Percentiles rank a stretch among this genome's conserved stretches.
Conservation (phyloP, 1,140 invertebrate genomes). For the Danaus plexippus region DNA sequence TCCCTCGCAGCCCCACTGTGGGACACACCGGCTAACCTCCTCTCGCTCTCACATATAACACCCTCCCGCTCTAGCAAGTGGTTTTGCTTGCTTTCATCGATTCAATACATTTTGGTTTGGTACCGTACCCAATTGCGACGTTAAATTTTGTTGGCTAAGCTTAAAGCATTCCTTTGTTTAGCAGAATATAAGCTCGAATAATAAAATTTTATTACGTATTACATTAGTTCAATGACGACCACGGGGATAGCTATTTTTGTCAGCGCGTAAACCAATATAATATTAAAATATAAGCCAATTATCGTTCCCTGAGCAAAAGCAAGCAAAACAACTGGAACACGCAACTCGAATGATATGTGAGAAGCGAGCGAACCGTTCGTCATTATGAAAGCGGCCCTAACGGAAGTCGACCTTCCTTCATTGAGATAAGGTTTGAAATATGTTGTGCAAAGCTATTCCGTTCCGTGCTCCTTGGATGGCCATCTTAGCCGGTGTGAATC, state of each 20-base stretch:
- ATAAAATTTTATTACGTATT: too few relatives aligned
- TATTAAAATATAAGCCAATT: constrained; percentile 25
- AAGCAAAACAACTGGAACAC: constrained; percentile 65
- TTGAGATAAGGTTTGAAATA: constrained; percentile 37
- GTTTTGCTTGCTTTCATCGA: constrained; percentile 27
- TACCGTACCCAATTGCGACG: too few relatives aligned
- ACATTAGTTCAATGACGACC: too few relatives aligned
- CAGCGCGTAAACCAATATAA: constrained; percentile 9
- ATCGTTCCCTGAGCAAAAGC: constrained; percentile 46
- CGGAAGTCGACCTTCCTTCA: constrained; percentile 40
- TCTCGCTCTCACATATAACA: constrained; percentile 55
- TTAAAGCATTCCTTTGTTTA: too few relatives aligned
- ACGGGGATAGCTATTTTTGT: too few relatives aligned
- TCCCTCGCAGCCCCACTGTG: constrained; percentile 65
- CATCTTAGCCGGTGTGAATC: constrained; percentile 66
- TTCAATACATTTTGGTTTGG: not conserved
- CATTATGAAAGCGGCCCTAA: constrained; percentile 62
- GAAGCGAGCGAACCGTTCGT: constrained; percentile 57
- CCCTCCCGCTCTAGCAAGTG: constrained; percentile 21
- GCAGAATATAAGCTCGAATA: too few relatives aligned
- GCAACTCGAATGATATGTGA: constrained; percentile 59
- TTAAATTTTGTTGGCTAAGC: too few relatives aligned
- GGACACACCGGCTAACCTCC: constrained; percentile 64
- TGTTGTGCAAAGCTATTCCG: constrained; percentile 47
- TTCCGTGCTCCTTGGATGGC: constrained; percentile 33